Evolutionary conservation across 1,140 invertebrate species (phyloP), one percentile per base, ranked within the genome.

Genomic region (Lanistes nyassanus): DNA sequence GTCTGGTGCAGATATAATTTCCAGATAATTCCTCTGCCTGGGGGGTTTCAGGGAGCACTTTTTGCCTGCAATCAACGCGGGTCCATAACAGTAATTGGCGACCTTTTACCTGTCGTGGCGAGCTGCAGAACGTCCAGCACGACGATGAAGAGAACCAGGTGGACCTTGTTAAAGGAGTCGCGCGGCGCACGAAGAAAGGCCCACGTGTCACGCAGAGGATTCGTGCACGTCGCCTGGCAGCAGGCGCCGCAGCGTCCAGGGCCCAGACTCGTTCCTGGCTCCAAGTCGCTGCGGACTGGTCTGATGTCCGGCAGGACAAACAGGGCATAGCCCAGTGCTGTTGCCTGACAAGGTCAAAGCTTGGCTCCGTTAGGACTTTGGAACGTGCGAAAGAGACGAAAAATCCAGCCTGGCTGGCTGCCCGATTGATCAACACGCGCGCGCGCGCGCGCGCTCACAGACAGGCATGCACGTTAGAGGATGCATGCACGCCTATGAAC

Each of bases 311-410:
- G 78, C 11, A 90, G 78, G 53, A 81, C 76, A 11, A 90, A 74
- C 7, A 90, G 34, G 2, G 88, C 83, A 67, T 91, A 91, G 3
- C 88, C 9, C 26, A 88, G 77, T 16, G 84, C 82, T 9, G 87
- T n/a, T 26, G 79, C 56, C 75, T 88, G 81, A 21, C 9, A 9
- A 47, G 2, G 19, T 47, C n/a, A 0, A 47, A 47, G 5, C 19
- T 47, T 47, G 5, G n/a, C n/a, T n/a, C n/a, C n/a, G n/a, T n/a
- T 2, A 47, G 19, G 42, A 47, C 1, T 13, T 47, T 84, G 67
- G 9, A 42, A 36, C 11, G 3, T 23, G 29, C 23, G 0, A 60
- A 60, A 60, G 9, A 60, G 1, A 3, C 56, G 23, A 26, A 11
- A 11, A 60, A 31, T 23, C 34, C 5, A 29, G 29, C 62, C 29